Percentiles rank a stretch among this genome's conserved stretches.
Conservation (phyloP, 2,888 invertebrate genomes). For the Rosalia funebris region DNA sequence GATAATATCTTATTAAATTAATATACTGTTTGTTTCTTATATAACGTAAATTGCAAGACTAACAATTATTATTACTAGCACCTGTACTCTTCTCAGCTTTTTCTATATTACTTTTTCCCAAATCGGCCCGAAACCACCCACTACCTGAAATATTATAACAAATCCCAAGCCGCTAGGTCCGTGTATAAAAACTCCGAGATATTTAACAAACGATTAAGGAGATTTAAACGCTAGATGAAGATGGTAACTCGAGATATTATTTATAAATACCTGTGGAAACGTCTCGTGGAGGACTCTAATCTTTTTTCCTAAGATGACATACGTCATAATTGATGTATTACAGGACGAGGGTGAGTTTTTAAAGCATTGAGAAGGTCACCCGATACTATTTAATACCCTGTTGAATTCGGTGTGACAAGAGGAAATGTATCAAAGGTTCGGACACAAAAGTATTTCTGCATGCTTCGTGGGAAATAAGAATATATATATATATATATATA, state of each 20-base stretch:
- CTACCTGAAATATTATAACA: not conserved
- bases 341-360: constrained; percentile 26
- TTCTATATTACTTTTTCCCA: too few relatives aligned
- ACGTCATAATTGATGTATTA: constrained; percentile 33
- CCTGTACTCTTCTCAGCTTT: too few relatives aligned
- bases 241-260: constrained; percentile 35
- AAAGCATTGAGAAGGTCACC: constrained; percentile 18
- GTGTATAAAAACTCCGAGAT: constrained; percentile 18
- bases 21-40: too few relatives aligned
- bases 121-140: not conserved
- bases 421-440: not conserved
- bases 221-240: constrained; percentile 30
- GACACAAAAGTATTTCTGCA: not conserved
- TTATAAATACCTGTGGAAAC: constrained; percentile 25
- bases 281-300: constrained; percentile 28
- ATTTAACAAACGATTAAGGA: constrained; percentile 29
- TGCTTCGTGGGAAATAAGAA: too few relatives aligned
- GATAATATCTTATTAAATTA: too few relatives aligned
- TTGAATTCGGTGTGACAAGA: not conserved
- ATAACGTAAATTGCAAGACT: too few relatives aligned
- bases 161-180: not conserved
- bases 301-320: constrained; percentile 32
- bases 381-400: constrained; percentile 13
- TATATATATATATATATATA: too few relatives aligned
- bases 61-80: too few relatives aligned